A percentile compares a stretch with the other conserved stretches of the same genome.
phyloP scores from a whole-genome alignment of 2,797 vertebrate species.

The Sorex maritimensis region DNA sequence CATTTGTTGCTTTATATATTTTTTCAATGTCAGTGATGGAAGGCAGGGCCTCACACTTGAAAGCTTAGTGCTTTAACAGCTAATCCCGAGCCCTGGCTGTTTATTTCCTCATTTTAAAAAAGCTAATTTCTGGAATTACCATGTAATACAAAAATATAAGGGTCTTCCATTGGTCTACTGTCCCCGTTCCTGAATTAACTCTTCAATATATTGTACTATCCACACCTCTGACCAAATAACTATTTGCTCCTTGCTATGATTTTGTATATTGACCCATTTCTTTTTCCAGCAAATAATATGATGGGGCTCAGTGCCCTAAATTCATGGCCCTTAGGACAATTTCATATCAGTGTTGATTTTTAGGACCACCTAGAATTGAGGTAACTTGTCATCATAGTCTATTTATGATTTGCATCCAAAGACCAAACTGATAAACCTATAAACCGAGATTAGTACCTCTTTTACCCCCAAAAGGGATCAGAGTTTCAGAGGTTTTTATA shows the following conservation, averaged over 20 bases:
- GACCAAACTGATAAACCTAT: neutral
- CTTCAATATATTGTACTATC: neutral
- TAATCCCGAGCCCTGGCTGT: neutral
- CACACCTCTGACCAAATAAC: neutral
- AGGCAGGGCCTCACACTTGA: no score
- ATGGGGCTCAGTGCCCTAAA: neutral
- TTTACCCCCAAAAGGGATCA: neutral
- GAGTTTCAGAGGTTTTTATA: neutral
- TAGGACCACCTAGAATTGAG: no score
- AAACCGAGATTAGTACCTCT: neutral
- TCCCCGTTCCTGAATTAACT: neutral
- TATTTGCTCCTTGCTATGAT: neutral
- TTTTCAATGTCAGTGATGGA: no score
- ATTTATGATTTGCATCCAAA: neutral
- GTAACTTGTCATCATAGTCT: neutral
- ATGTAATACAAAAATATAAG: neutral
- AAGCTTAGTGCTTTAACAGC: no score
- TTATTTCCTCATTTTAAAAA: neutral
- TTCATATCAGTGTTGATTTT: neutral
- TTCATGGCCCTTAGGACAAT: neutral
- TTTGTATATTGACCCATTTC: neutral
- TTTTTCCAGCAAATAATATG: neutral
- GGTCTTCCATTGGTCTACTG: neutral
- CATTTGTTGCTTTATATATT: neutral
- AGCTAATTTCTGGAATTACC: neutral